Conservation (phyloP, 2,113 vertebrate species). For the Pionites leucogaster region DNA sequence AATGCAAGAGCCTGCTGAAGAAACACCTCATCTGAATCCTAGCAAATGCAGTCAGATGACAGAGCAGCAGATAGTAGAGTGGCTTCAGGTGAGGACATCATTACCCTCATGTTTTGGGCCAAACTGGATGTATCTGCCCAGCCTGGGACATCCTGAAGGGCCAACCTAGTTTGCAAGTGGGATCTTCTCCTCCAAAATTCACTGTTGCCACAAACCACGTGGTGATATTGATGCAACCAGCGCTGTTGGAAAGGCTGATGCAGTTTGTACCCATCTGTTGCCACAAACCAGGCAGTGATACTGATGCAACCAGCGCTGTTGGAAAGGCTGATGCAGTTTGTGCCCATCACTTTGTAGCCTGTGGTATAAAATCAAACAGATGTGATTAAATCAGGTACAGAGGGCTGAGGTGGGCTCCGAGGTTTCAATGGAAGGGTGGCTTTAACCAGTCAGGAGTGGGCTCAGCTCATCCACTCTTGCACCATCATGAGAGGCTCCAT, state of each 20-base stretch:
- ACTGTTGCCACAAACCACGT: not conserved
- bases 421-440: not conserved
- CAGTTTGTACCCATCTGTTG: not conserved
- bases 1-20: not conserved
- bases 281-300: not conserved
- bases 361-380: not conserved
- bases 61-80: not conserved
- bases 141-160: not conserved
- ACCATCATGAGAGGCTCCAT: not conserved
- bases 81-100: not conserved
- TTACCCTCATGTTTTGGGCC: not conserved
- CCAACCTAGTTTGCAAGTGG: not conserved
- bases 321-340: not conserved
- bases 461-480: not conserved
- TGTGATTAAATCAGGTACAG: not conserved
- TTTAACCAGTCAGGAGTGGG: not conserved
- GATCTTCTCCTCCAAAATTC: not conserved
- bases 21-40: not conserved
- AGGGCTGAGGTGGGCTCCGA: not conserved
- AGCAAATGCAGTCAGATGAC: not conserved
- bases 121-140: not conserved
- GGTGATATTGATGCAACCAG: not conserved
- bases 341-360: not conserved
- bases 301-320: rapidly evolving
- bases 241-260: not conserved